Base-by-base conservation (phyloP, 2,113 vertebrate species). In the Cynopterus brachyotis region DNA sequence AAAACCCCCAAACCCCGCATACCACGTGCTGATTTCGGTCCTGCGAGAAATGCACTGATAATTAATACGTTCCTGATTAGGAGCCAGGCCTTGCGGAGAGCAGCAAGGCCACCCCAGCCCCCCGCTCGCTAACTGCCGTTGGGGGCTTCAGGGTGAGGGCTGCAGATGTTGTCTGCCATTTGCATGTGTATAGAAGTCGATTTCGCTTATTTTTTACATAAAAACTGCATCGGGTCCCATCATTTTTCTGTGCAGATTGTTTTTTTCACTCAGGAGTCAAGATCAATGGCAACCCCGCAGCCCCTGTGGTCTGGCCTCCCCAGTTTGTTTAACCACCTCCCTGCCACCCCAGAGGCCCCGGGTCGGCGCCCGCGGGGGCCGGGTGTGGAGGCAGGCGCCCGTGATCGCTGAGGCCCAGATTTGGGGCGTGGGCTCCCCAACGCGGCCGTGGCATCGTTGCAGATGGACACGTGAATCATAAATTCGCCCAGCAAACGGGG, bases 21-120 rank as follows among this genome's bases (percentile, higher is more conserved):
- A 2, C 35, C 32, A 93, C 92, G 60, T 86, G 59, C 86, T 82
- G 87, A 82, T 86, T 96, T 85, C 55, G 86, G 82, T 94, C 81
- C 50, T 19, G 53, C 9, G 47, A 64, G 73, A 89, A 59, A 92
- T 28, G 67, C 42, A n/a, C 11, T 26, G 72, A 24, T 94, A 81
- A 95, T 91, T 88, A 84, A 89, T 64, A 53, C 5, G 32, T 37
- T 62, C 47, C 22, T 81, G 76, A 50, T 60, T 62, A 59, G 84
- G 35, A 92, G 15, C 37, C 40, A 37, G 30, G 32, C 37, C 2
- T 5, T 13, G 50, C 28, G 0, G 11, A n/a, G 20, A 69, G 57
- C 66, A 73, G 80, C 73, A 32, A 76, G 57, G 30, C 32, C 45
- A 1, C 42, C 24, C 12, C 3, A 8, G 24, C 15, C 32, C n/a